Evolutionary conservation across 1,140 invertebrate genomes (phyloP).

Genomic region (Diabrotica undecimpunctata): DNA sequence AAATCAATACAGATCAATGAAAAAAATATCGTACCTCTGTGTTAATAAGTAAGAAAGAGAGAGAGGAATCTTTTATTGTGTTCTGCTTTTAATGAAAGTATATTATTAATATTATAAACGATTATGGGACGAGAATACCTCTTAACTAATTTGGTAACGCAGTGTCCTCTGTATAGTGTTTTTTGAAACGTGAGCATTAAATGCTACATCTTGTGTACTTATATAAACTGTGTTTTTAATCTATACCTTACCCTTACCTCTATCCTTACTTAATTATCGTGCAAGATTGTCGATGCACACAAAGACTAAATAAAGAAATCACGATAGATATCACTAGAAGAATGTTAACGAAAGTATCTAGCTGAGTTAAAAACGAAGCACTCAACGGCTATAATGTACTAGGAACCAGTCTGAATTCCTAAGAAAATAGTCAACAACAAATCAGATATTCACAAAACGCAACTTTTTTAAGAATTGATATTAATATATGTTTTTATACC

Average conservation of each 20-base stretch:
- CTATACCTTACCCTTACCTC: conserved; percentile 40
- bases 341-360: no score
- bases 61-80: conserved; percentile 49
- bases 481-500: no score
- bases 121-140: conserved; percentile 46
- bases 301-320: no score
- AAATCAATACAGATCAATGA: conserved; percentile 49
- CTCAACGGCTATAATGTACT: no score
- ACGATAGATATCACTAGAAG: no score
- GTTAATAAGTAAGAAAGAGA: conserved; percentile 47
- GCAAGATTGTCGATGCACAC: no score
- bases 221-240: conserved; percentile 52
- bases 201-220: conserved; percentile 62
- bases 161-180: conserved; percentile 61
- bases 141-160: conserved; percentile 47
- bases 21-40: conserved; percentile 48
- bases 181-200: conserved; percentile 64
- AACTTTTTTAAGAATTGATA: no score
- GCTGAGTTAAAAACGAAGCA: no score
- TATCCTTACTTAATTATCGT: not conserved
- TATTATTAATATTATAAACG: conserved; percentile 46
- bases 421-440: no score
- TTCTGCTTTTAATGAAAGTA: conserved; percentile 50
- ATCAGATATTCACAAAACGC: no score
- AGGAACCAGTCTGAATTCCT: no score